These are phyloP conservation scores for Alectoris magna DNA, from an alignment of 2,797 vertebrate genomes.

Conservation along the genomic window DNA sequence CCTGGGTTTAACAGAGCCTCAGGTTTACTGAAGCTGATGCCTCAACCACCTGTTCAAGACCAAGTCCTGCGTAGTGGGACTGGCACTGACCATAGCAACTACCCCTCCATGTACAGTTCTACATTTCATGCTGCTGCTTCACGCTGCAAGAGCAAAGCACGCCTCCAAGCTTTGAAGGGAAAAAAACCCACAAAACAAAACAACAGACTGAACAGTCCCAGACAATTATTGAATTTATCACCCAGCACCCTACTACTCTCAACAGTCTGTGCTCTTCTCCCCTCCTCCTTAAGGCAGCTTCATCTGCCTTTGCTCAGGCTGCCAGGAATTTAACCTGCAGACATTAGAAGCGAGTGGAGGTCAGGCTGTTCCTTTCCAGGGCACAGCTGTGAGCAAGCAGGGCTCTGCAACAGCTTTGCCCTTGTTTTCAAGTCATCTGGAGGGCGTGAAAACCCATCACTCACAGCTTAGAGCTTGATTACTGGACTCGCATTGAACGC, in stretches of 20 bases:
- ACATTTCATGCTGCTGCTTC: background rate
- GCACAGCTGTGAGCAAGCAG: background rate
- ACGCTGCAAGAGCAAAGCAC: background rate
- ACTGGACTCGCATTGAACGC: background rate
- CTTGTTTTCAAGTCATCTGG: constrained; percentile 25
- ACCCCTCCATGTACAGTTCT: background rate
- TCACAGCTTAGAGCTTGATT: constrained; percentile 28
- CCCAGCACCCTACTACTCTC: background rate
- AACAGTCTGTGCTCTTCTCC: background rate
- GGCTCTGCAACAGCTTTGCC: background rate
- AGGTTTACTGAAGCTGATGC: background rate
- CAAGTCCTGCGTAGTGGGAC: accelerated
- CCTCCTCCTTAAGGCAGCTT: background rate
- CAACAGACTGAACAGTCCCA: background rate
- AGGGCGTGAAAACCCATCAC: constrained; percentile 5
- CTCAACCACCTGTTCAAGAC: background rate
- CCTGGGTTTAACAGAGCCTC: background rate
- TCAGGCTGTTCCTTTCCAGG: constrained; percentile 1
- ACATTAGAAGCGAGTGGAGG: background rate
- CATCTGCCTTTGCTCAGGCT: background rate
- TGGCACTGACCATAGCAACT: accelerated
- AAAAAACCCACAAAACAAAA: no score
- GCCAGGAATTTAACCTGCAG: background rate
- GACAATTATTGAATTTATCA: background rate
- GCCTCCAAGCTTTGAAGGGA: accelerated